Evolutionary conservation across 2,888 invertebrate genomes (phyloP).

Genomic region (Shargacucullia verbasci): DNA sequence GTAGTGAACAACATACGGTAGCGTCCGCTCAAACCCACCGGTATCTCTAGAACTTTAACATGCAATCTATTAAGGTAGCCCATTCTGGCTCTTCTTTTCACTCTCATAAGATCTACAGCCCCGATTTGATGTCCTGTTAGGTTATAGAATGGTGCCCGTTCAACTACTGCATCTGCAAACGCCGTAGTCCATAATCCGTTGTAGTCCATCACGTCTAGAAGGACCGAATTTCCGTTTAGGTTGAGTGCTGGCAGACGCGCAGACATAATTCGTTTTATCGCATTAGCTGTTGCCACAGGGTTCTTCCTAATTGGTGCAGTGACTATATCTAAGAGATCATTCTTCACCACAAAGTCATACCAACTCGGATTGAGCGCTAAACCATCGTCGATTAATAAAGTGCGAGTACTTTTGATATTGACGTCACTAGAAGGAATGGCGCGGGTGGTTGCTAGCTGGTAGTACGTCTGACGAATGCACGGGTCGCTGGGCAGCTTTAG

Average conservation of each 20-base stretch:
- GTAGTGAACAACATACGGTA: slow-evolving; percentile 49
- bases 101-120: slow-evolving; percentile 53
- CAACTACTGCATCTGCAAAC: slow-evolving; percentile 44
- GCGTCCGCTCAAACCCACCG: slow-evolving; percentile 42
- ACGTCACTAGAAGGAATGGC: slow-evolving; percentile 32
- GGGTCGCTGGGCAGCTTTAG: slow-evolving; percentile 51
- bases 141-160: slow-evolving; percentile 52
- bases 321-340: slow-evolving; percentile 36
- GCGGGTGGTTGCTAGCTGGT: slow-evolving; percentile 39
- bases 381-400: slow-evolving; percentile 53
- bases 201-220: slow-evolving; percentile 54
- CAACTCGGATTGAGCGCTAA: slow-evolving; percentile 44
- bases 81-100: slow-evolving; percentile 39
- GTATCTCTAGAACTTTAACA: slow-evolving; percentile 47
- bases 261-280: slow-evolving; percentile 34
- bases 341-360: slow-evolving; percentile 39
- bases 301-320: slow-evolving; percentile 42
- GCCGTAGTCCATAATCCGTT: slow-evolving; percentile 54
- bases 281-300: slow-evolving; percentile 20
- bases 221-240: slow-evolving; percentile 54
- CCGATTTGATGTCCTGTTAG: slow-evolving; percentile 44
- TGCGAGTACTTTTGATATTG: slow-evolving; percentile 39
- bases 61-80: slow-evolving; percentile 16
- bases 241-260: slow-evolving; percentile 31
- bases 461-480: slow-evolving; percentile 49